Base-by-base conservation (phyloP, 53 echinoderm and acorn worm genomes). In the Antedon mediterranea region DNA sequence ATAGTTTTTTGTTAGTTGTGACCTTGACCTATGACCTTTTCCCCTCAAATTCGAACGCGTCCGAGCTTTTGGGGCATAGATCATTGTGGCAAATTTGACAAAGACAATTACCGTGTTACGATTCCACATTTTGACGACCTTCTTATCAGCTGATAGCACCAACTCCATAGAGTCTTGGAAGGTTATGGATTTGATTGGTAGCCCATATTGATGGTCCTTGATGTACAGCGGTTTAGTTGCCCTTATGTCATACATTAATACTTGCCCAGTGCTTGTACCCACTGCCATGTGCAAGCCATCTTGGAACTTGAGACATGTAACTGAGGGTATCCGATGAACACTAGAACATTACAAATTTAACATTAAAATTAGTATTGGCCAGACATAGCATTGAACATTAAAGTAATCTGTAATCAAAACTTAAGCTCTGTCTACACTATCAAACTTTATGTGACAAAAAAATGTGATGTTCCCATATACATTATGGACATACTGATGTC, bases 241-340 rank as follows among this genome's bases (percentile, higher is more conserved):
- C 30, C 95, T 85, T 30, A 95, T 85, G 73, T 95, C 95, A 74
- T 95, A 95, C 82, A 95, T 70, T 30, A 95, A 79, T 20, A 95
- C 78, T 89, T 95, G 95, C 75, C 95, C 95, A 30, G 91, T 92
- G 0, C 91, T 87, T 31, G 95, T 95, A 6, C 95, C 95, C 9
- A 95, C 91, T 0, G 91, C 95, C 87, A 95, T 83, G 74, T 84
- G 85, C 42, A 95, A 71, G n/a, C 82, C 87, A 33, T 91, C 91
- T 71, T 95, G 89, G 72, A 91, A 95, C 31, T 87, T 87, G 28
- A 95, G 72, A 23, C 91, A 83, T 26, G 95, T 85, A 28, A 92
- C 91, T n/a, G 91, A 84, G 31, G 95, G 95, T 28, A 95, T 86
- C 20, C 84, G 89, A 73, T 89, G 77, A 14, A 95, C 89, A 30